Percentiles rank a stretch among this genome's conserved stretches.
Evolutionary conservation across 1,140 invertebrate species (phyloP).

Genomic region (Leptopilina boulardi): DNA sequence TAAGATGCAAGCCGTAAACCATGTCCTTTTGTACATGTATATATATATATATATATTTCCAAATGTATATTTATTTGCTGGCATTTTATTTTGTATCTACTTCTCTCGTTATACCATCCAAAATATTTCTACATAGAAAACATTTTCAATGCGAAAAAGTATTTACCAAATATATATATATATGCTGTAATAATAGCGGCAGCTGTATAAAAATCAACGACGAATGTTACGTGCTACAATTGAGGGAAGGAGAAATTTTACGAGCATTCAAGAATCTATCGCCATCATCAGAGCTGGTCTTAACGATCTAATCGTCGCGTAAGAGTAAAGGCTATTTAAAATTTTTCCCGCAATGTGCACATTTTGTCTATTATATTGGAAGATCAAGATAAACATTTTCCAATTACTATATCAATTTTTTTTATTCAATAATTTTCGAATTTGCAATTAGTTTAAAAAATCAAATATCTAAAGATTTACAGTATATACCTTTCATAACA

Average conservation of each 20-base stretch:
- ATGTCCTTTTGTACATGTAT: conserved; percentile 7
- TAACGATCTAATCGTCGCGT: neutral
- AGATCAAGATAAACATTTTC: no score
- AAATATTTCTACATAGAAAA: neutral
- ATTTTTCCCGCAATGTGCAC: neutral
- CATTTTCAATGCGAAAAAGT: conserved; percentile 7
- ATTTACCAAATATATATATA: neutral
- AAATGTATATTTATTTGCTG: neutral
- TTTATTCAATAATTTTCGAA: no score
- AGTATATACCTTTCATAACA: no score
- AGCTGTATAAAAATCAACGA: neutral
- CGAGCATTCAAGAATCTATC: conserved; percentile 5
- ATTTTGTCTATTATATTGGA: neutral
- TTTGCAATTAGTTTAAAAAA: no score
- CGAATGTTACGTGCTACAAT: neutral
- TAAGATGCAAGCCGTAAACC: neutral
- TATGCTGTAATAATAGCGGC: neutral
- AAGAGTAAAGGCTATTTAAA: conserved; percentile 13
- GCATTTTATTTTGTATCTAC: neutral
- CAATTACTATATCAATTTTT: no score
- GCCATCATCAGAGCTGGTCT: neutral
- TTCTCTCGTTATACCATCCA: conserved; percentile 8
- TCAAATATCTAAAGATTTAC: no score
- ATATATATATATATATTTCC: no score
- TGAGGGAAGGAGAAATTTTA: conserved; percentile 3